Evolutionary conservation across 2,113 vertebrate genomes (phyloP).

Genomic region (Falcunculus frontatus): DNA sequence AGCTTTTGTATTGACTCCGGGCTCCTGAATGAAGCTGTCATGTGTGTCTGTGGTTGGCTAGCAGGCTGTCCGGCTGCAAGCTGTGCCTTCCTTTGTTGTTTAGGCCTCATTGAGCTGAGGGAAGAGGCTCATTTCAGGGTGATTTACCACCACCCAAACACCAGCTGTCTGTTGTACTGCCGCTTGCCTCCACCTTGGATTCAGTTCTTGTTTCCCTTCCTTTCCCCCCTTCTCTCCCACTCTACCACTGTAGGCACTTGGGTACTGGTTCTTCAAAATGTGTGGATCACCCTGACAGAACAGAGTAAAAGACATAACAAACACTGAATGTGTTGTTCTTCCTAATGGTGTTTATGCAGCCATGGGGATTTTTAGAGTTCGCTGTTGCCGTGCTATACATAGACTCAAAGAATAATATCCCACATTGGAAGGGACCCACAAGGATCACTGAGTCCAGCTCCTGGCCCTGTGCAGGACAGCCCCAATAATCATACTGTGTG

Average conservation of each 20-base stretch:
- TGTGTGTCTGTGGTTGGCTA: constrained; percentile 79
- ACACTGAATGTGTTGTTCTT: neutral
- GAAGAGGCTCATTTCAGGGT: constrained; percentile 92
- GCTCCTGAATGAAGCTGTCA: constrained; percentile 86
- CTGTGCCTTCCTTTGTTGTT: constrained; percentile 87
- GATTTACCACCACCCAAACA: constrained; percentile 99
- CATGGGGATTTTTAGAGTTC: neutral
- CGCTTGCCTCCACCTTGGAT: constrained; percentile 57
- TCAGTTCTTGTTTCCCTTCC: neutral
- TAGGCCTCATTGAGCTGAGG: constrained; percentile 81
- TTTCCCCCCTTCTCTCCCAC: neutral
- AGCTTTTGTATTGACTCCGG: constrained; percentile 77
- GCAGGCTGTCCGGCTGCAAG: constrained; percentile 84
- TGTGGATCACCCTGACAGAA: neutral
- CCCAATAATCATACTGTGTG: neutral
- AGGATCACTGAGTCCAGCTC: neutral
- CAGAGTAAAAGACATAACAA: neutral
- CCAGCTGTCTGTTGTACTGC: constrained; percentile 94
- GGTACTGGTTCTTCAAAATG: neutral
- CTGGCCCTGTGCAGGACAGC: neutral
- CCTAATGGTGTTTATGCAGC: neutral
- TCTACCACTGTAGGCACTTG: neutral
- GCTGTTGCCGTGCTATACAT: neutral
- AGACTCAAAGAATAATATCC: too few species aligned
- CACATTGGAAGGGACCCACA: neutral